Evolutionary conservation across 2,888 invertebrate genomes (phyloP), one percentile per base, ranked within the genome.

Genomic region (Trichogramma evanescens): DNA sequence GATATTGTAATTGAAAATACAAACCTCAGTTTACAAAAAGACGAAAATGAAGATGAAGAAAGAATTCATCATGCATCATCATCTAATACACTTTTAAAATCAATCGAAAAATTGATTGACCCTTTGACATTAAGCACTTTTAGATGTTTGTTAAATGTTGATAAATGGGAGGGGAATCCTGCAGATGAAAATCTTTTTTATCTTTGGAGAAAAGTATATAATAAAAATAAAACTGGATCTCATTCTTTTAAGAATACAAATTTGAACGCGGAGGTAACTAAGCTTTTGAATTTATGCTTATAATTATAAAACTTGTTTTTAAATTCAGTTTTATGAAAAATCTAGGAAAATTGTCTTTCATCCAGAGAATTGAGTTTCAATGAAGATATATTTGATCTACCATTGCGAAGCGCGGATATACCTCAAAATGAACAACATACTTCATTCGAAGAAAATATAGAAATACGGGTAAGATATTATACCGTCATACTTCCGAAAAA

Each of bases 171-270:
- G 4, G 59, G 55, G 48, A 51, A 51, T 7, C 7, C 49, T 8
- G 44, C 52, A 52, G 52, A 60, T 49, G n/a, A 5, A 2, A 48
- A 6, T 49, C 52, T 60, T 43, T 60, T 60, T 52, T 9, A 56
- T 5, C 3, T 49, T 39, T 60, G 59, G 59, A 60, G 51, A 52
- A 56, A 8, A 10, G 46, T 59, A 51, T 41, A 13, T 40, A n/a
- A 40, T 48, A 40, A 42, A 55, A 42, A 56, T 2, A n/a, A 53
- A 38, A 38, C 44, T 9, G 39, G 41, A n/a, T 40, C 9, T 51
- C 41, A 39, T 51, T 38, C 9, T 5, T 13, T 2, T 26, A 26
- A 26, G 26, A 26, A 26, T 26, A 26, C 26, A 26, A 26, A 2
- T 26, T 26, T 26, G 26, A 26, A 26, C 26, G 3, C 26, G 26